Conservation (phyloP, 2,113 vertebrate species). For the Actenoides lindsayi region DNA sequence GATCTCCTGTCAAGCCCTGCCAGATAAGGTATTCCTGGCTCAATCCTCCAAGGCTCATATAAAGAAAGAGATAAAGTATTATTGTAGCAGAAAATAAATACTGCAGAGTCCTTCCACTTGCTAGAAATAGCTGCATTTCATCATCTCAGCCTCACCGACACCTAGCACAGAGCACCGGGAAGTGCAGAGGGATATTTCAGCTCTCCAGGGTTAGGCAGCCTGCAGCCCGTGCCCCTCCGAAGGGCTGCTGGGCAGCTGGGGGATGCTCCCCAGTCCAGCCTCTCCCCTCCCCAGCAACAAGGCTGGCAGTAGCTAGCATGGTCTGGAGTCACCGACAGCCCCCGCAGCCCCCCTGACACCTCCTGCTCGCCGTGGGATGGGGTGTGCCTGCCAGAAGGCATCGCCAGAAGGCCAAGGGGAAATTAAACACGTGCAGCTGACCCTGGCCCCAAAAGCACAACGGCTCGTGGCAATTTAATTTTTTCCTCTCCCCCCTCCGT, state of each 20-base stretch:
- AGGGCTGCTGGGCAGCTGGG: neutral
- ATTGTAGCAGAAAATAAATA: neutral
- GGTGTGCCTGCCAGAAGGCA: neutral
- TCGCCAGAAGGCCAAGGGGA: neutral
- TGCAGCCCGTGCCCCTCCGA: neutral
- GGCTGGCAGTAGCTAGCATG: neutral
- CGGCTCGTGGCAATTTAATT: accelerated
- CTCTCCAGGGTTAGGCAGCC: neutral
- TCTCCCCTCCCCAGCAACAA: neutral
- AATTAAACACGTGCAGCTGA: neutral
- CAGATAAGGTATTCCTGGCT: neutral
- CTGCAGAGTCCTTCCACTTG: neutral
- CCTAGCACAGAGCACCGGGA: neutral
- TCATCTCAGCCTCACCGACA: neutral
- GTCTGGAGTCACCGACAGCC: neutral
- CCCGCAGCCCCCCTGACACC: neutral
- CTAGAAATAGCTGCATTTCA: neutral
- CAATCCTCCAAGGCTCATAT: neutral
- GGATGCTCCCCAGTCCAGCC: neutral
- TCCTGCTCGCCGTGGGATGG: neutral
- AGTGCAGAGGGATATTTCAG: neutral
- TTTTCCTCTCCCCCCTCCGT: neutral
- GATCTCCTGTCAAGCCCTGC: neutral
- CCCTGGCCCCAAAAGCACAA: neutral
- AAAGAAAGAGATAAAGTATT: neutral